Percentiles rank a stretch among this genome's conserved stretches.
Evolutionary conservation across 1,140 invertebrate species (phyloP).

Genomic region (Eumeta japonica): DNA sequence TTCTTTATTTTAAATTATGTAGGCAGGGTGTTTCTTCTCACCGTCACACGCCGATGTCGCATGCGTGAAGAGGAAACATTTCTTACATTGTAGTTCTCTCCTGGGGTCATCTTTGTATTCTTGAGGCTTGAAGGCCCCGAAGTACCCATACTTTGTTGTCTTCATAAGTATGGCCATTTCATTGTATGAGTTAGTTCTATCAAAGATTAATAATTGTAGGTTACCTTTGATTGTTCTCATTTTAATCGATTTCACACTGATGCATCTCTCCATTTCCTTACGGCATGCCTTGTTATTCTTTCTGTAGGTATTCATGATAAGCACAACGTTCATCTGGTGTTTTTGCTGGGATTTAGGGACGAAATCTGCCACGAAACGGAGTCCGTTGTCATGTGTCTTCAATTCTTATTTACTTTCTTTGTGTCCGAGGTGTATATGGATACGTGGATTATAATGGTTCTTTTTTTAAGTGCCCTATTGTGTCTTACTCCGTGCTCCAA

Average conservation of each 20-base stretch:
- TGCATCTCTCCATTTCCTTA: conserved; percentile 4
- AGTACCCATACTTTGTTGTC: conserved; percentile 2
- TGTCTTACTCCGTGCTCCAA: too few species aligned
- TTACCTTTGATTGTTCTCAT: conserved; percentile 5
- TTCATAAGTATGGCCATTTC: conserved; percentile 2
- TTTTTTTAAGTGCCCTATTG: too few species aligned
- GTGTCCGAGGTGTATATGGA: too few species aligned
- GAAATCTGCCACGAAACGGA: too few species aligned
- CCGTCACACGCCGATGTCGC: conserved; percentile 3
- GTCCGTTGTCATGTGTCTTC: too few species aligned
- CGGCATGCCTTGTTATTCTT: neutral
- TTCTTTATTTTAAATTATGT: conserved; percentile 1
- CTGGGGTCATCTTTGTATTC: too few species aligned
- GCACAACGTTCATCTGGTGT: too few species aligned
- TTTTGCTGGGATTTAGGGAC: too few species aligned
- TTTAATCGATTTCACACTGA: conserved; percentile 2
- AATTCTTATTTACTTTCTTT: too few species aligned
- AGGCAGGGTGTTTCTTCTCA: conserved; percentile 2
- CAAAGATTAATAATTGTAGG: too few species aligned
- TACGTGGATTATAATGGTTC: too few species aligned
- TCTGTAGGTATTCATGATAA: conserved; percentile 2
- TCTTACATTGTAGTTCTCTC: conserved; percentile 3
- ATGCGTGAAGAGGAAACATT: too few species aligned
- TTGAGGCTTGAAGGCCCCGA: conserved; percentile 3
- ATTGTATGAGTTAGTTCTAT: conserved; percentile 1